Percentiles rank a stretch among this genome's conserved stretches.
Evolutionary conservation across 2,888 invertebrate genomes (phyloP).

Genomic region (Sarcophaga carnaria): DNA sequence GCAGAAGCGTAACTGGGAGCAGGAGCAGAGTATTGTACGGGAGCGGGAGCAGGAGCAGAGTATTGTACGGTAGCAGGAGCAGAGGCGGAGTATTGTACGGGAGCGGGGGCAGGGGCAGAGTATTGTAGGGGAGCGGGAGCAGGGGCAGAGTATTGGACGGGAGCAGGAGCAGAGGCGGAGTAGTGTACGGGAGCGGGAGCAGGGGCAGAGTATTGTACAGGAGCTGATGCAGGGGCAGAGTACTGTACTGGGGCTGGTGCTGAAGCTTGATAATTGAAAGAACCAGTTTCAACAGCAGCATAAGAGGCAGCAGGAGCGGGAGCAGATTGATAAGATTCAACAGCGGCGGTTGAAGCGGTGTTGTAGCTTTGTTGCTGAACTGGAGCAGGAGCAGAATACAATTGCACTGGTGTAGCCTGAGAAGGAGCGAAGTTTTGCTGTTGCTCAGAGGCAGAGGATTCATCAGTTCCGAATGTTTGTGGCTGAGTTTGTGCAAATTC

Average conservation of each 20-base stretch:
- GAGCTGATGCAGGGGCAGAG: constrained; percentile 26
- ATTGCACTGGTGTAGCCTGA: constrained; percentile 10
- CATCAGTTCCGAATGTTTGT: background rate
- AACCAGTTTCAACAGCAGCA: constrained; percentile 20
- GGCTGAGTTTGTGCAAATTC: background rate
- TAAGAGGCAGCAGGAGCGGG: constrained; percentile 13
- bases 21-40: constrained; percentile 8
- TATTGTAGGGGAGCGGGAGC: constrained; percentile 18
- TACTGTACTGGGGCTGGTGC: constrained; percentile 16
- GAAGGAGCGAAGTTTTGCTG: constrained; percentile 42
- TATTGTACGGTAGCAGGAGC: constrained; percentile 36
- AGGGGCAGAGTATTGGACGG: constrained; percentile 22
- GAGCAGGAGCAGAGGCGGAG: constrained; percentile 28
- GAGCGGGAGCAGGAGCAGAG: background rate
- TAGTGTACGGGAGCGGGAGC: constrained; percentile 33
- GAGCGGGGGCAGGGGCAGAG: constrained; percentile 18
- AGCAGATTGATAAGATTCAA: background rate
- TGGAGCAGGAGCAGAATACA: constrained; percentile 37
- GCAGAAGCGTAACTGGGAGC: constrained; percentile 18
- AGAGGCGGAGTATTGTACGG: constrained; percentile 40
- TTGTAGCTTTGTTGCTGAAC: constrained; percentile 44
- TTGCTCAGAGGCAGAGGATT: constrained; percentile 51
- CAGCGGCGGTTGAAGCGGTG: background rate
- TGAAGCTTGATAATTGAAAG: constrained; percentile 40
- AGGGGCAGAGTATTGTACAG: constrained; percentile 23